Percentiles rank a stretch among this genome's conserved stretches.
phyloP scores from a whole-genome alignment of 92 coral and sea anemone species.

The Phenganax marumi region DNA sequence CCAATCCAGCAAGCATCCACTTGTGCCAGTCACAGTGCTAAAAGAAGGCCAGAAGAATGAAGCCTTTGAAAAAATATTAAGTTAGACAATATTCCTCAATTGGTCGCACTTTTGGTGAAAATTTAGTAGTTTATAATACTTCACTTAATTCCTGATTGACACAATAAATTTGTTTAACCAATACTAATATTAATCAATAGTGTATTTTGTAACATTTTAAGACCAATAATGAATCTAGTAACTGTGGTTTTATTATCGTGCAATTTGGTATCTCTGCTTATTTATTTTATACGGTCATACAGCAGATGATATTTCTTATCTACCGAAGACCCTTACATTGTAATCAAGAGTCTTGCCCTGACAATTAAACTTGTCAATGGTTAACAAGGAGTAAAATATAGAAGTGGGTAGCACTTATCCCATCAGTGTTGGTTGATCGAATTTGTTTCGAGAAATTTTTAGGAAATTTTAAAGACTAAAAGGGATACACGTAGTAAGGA shows the following conservation, averaged over 20 bases:
- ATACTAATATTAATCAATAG: background rate
- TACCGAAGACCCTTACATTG: no score
- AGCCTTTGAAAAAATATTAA: slow-evolving; percentile 20
- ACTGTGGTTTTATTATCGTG: background rate
- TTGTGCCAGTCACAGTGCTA: slow-evolving; percentile 31
- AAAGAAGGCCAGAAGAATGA: slow-evolving; percentile 27
- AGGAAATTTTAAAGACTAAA: no score
- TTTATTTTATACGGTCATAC: no score
- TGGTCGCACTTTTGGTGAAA: background rate
- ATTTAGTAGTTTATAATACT: background rate
- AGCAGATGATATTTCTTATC: no score
- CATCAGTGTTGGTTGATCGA: no score
- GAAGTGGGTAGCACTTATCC: no score
- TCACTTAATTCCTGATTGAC: background rate
- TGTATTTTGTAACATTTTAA: background rate
- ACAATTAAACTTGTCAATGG: no score
- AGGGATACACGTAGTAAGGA: no score
- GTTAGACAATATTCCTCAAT: background rate
- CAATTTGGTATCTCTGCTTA: no score
- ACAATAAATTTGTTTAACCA: background rate
- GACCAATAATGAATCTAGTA: background rate
- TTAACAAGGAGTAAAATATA: no score
- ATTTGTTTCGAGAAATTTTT: no score
- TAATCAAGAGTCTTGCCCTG: no score
- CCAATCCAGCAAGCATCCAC: slow-evolving; percentile 9